phyloP scores from a whole-genome alignment of 2,888 invertebrate species.

The Coelogynopora nodosa region DNA sequence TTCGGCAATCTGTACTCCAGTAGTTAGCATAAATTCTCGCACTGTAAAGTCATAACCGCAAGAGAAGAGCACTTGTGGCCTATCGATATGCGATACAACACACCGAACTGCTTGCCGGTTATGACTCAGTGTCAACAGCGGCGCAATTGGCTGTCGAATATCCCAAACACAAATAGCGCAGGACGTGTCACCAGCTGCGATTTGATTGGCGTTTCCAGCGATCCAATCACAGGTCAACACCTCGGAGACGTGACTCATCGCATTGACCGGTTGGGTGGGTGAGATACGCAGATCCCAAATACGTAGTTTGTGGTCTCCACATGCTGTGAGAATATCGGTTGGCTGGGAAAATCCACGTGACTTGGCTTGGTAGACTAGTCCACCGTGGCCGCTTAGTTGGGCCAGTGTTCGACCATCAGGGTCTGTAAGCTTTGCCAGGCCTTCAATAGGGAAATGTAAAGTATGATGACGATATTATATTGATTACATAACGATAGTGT shows the following conservation, averaged over 20 bases:
- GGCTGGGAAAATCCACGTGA: not conserved
- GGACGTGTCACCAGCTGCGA: not conserved
- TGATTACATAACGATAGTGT: no score
- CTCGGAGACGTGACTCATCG: not conserved
- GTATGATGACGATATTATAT: no score
- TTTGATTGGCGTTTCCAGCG: not conserved
- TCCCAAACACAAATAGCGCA: not conserved
- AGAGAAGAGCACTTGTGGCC: not conserved
- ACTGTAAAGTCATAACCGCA: conserved; percentile 4
- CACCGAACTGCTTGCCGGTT: not conserved
- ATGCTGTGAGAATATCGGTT: not conserved
- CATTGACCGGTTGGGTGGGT: not conserved
- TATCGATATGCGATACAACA: not conserved
- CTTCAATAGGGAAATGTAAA: no score
- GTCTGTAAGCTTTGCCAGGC: not conserved
- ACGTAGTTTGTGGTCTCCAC: not conserved
- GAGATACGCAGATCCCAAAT: not conserved
- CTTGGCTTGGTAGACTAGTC: not conserved
- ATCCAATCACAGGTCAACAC: not conserved
- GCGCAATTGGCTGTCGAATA: not conserved
- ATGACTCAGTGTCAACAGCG: not conserved
- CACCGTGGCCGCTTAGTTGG: not conserved
- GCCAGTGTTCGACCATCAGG: not conserved
- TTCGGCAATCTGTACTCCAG: not conserved
- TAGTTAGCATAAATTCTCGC: not conserved